These are phyloP conservation scores for Macrophya annulata DNA, from an alignment of 2,888 invertebrate genomes.

Conservation along the genomic window DNA sequence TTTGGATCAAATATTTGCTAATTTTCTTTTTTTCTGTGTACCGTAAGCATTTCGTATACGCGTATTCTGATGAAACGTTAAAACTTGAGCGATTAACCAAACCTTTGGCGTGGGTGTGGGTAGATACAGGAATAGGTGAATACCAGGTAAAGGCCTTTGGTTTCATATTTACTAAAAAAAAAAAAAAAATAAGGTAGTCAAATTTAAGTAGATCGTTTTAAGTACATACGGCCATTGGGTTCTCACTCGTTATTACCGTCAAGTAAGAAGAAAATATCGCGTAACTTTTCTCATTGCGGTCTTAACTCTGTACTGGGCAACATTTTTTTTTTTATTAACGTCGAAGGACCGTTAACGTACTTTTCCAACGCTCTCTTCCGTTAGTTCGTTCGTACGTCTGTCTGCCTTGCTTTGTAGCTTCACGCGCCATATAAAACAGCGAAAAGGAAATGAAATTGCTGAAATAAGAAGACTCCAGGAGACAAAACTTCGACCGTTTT, in stretches of 20 bases:
- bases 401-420: background rate
- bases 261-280: conserved; percentile 52
- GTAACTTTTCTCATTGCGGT: conserved; percentile 48
- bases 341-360: conserved; percentile 15
- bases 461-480: conserved; percentile 23
- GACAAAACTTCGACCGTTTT: conserved; percentile 45
- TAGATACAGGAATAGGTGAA: background rate
- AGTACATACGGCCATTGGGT: background rate
- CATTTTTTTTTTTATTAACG: conserved; percentile 55
- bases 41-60: background rate
- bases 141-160: background rate
- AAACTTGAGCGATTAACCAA: conserved; percentile 42
- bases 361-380: background rate
- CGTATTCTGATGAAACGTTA: conserved; percentile 7
- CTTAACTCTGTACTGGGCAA: conserved; percentile 44
- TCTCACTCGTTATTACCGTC: background rate
- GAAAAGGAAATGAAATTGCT: conserved; percentile 16
- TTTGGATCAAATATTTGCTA: background rate
- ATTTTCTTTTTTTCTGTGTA: conserved; percentile 27
- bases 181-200: background rate
- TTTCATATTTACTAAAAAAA: background rate
- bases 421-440: conserved; percentile 1
- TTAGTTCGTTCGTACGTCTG: conserved; percentile 22
- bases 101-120: background rate
- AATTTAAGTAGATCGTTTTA: background rate